A percentile compares a stretch with the other conserved stretches of the same genome.
Conservation (phyloP, 2,888 invertebrate species). For the Philonicus albiceps region DNA sequence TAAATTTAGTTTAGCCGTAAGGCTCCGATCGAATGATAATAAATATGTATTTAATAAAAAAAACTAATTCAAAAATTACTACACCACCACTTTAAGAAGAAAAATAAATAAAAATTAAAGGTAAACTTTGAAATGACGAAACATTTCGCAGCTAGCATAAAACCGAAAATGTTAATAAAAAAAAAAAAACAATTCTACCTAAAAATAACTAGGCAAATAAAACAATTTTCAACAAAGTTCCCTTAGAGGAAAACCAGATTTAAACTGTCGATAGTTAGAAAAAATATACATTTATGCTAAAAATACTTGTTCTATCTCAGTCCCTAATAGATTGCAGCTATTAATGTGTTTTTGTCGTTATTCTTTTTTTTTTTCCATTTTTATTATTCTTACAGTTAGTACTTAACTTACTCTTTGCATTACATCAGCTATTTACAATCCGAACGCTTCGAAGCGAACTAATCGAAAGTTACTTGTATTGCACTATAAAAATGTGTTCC, state of each 20-base stretch:
- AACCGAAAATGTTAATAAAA: background rate
- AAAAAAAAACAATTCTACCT: background rate
- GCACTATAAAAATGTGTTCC: constrained; percentile 22
- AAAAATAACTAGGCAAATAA: background rate
- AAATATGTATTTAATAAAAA: background rate
- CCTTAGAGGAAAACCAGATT: background rate
- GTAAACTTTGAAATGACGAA: background rate
- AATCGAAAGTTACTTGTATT: constrained; percentile 29
- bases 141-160: background rate
- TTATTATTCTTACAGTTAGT: background rate
- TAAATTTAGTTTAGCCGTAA: background rate
- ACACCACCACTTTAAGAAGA: background rate
- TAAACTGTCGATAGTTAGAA: background rate
- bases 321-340: constrained; percentile 39
- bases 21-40: background rate
- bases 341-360: background rate
- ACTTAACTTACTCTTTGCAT: background rate
- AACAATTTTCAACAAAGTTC: background rate
- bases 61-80: background rate
- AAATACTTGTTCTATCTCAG: constrained; percentile 38
- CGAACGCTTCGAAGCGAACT: constrained; percentile 11
- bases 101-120: background rate
- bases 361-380: background rate
- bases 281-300: background rate
- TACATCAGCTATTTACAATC: constrained; percentile 4